Percentiles rank a stretch among this genome's conserved stretches.
phyloP scores from a whole-genome alignment of 2,113 vertebrate species.

The Riparia riparia region DNA sequence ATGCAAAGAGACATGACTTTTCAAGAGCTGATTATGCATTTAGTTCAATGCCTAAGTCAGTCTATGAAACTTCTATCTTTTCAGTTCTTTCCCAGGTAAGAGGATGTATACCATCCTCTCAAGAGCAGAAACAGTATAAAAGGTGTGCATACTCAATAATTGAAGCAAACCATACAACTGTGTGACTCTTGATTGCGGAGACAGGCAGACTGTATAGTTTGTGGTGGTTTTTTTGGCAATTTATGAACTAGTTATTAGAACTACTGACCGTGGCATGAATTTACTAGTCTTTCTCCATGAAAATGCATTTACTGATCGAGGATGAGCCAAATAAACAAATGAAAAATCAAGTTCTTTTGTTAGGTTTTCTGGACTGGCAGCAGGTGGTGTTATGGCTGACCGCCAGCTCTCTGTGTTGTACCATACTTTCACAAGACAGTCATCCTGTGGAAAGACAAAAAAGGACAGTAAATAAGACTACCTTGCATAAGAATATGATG shows the following conservation, averaged over 20 bases:
- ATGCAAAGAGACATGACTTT: neutral
- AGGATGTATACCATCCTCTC: neutral
- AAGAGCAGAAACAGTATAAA: neutral
- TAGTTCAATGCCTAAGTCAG: neutral
- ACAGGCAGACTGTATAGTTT: neutral
- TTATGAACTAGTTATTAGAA: neutral
- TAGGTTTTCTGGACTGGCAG: conserved; percentile 78
- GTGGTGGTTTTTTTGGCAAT: accelerated
- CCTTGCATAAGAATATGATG: neutral
- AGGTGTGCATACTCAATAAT: neutral
- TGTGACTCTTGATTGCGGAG: neutral
- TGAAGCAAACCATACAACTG: neutral
- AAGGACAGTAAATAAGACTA: neutral
- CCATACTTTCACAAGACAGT: conserved; percentile 97
- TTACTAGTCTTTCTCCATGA: conserved; percentile 99
- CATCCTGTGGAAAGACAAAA: conserved; percentile 80
- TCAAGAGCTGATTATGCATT: neutral
- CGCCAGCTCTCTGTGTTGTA: conserved; percentile 93
- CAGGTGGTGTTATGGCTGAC: conserved; percentile 78
- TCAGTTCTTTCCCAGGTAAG: neutral
- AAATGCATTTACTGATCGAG: conserved; percentile 93
- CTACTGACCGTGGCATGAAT: conserved; percentile 90
- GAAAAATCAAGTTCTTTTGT: conserved; percentile 88
- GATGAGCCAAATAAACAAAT: conserved; percentile 96
- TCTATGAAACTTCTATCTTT: neutral